These are phyloP conservation scores for Cairina moschata DNA, from an alignment of 2,113 vertebrate species.

Conservation along the genomic window DNA sequence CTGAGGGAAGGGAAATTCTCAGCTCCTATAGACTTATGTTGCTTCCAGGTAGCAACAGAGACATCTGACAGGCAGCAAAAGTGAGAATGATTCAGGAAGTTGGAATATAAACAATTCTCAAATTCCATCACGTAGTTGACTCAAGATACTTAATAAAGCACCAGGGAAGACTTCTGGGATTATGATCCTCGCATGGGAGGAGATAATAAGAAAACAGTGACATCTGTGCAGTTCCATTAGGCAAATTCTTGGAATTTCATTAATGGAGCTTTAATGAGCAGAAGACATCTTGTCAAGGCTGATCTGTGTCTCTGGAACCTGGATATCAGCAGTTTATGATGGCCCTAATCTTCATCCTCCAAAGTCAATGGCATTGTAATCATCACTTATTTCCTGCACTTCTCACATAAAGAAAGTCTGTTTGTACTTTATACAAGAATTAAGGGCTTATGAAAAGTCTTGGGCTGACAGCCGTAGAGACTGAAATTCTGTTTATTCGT, in stretches of 20 bases:
- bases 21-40: background rate
- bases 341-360: background rate
- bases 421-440: background rate
- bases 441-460: background rate
- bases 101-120: slow-evolving; percentile 12
- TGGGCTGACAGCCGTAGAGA: background rate
- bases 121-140: background rate
- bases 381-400: background rate
- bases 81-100: background rate
- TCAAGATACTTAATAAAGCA: background rate
- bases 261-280: background rate
- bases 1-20: background rate
- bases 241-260: background rate
- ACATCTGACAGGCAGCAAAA: background rate
- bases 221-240: background rate
- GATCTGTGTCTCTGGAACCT: background rate
- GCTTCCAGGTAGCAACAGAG: background rate
- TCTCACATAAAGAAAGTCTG: background rate
- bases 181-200: background rate
- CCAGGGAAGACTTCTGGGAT: background rate
- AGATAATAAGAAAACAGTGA: background rate
- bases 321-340: background rate
- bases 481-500: background rate
- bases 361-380: background rate
- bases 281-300: background rate